Evolutionary conservation across 2,113 vertebrate genomes (phyloP), one percentile per base, ranked within the genome.

Genomic region (Callionymus lyra): DNA sequence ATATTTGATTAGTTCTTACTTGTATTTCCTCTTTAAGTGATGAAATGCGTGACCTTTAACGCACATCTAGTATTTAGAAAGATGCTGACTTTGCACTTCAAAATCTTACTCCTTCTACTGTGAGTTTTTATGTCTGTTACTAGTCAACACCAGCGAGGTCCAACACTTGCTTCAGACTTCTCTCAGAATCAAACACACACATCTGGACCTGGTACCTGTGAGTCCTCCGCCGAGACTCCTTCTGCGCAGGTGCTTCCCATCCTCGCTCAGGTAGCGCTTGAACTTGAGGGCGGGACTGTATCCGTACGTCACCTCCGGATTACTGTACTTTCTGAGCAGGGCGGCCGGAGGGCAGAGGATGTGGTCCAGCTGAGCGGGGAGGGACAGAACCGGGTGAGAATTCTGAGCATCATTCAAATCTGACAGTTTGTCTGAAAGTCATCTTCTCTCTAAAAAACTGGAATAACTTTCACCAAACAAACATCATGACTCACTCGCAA

Each of bases 221-320:
- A 97, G 79, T 6, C 91, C 94, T 9, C 92, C 92, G 14, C 94
- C 94, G 0, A 98, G 88, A 49, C 94, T 98, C 55, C 93, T 87
- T 39, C 94, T 83, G n/a, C 93, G 84, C 18, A 92, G 52, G 34
- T 88, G 72, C 51, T 67, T 86, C 6, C 88, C 90, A 49, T 97
- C 92, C 21, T 94, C 93, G 38, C 85, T 91, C 45, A 94, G 82
- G 38, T 93, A 87, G 1, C 80, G 85, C 55, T 87, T 91, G 36
- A 89, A 86, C 59, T 90, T 93, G 19, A 84, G 64, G 0, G 87
- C 77, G 12, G 86, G 85, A 16, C 82, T 80, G 18, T 79, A 66
- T 21, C 83, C 77, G 9, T 56, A 69, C 48, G 74, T 82, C 31
- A 91, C 63, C 44, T 97, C 93, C 1, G 91, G 91, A 70, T 87